Evolutionary conservation across 2,797 vertebrate species (phyloP).

Genomic region (Scomberomorus guttatus): DNA sequence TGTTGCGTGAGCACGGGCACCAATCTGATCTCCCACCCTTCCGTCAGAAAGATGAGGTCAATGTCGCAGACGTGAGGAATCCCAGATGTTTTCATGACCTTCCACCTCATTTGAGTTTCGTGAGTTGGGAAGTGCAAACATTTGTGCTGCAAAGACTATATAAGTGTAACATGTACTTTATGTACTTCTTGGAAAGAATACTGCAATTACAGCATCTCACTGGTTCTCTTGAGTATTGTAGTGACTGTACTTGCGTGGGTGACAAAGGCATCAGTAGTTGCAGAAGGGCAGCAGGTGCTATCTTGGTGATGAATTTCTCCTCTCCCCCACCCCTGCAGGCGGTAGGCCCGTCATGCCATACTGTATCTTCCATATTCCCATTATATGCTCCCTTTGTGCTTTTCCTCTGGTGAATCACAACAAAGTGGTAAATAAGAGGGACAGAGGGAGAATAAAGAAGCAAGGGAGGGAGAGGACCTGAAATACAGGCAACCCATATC

Average conservation of each 20-base stretch:
- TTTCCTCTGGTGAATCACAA: slow-evolving; percentile 57
- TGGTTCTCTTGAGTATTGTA: slow-evolving; percentile 2
- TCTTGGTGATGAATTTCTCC: slow-evolving; percentile 61
- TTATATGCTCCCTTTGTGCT: slow-evolving; percentile 48
- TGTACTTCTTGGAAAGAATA: slow-evolving; percentile 1
- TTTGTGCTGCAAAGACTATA: slow-evolving; percentile 2
- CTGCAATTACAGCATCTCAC: slow-evolving; percentile 3
- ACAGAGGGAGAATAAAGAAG: slow-evolving; percentile 30
- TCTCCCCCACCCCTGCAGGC: slow-evolving; percentile 44
- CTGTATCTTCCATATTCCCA: slow-evolving; percentile 59
- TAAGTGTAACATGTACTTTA: not conserved
- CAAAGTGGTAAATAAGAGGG: slow-evolving; percentile 65
- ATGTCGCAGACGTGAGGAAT: slow-evolving; percentile 33
- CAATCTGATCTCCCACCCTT: slow-evolving; percentile 33
- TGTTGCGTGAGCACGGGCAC: not conserved
- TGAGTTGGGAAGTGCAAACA: slow-evolving; percentile 15
- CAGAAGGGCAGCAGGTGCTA: slow-evolving; percentile 52
- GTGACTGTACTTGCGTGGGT: slow-evolving; percentile 34
- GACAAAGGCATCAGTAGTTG: slow-evolving; percentile 43
- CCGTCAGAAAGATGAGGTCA: slow-evolving; percentile 50
- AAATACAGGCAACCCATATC: slow-evolving; percentile 73
- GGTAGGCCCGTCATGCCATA: slow-evolving; percentile 37
- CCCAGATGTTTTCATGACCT: slow-evolving; percentile 18
- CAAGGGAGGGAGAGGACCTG: slow-evolving; percentile 44
- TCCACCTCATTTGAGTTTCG: slow-evolving; percentile 23